Evolutionary conservation across 2,113 vertebrate genomes (phyloP).

Genomic region (Centropristis striata): DNA sequence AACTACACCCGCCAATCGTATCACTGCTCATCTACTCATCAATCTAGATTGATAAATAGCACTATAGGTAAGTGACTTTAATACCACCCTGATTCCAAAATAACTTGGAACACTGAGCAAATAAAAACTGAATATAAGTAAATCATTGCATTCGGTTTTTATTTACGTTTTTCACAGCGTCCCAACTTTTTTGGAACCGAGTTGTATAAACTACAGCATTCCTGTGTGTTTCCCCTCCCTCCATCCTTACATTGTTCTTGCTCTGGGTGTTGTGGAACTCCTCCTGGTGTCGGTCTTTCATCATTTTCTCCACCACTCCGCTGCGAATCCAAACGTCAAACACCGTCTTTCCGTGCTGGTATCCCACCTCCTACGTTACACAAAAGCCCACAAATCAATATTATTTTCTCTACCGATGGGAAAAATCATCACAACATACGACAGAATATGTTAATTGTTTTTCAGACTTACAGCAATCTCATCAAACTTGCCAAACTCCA

Average conservation of each 20-base stretch:
- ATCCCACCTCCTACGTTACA: constrained; percentile 91
- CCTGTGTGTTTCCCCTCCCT: not conserved
- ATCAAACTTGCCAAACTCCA: constrained; percentile 96
- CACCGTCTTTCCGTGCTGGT: constrained; percentile 93
- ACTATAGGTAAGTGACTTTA: too few species aligned
- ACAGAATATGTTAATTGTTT: not conserved
- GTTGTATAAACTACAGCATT: not conserved
- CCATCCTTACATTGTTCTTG: constrained; percentile 82
- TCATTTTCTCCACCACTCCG: constrained; percentile 94
- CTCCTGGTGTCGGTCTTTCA: constrained; percentile 91
- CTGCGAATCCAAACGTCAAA: constrained; percentile 94
- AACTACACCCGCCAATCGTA: too few species aligned
- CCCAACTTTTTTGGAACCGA: too few species aligned
- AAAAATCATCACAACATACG: not conserved
- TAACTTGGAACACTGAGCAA: too few species aligned
- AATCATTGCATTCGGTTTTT: too few species aligned
- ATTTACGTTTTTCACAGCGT: too few species aligned
- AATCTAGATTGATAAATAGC: too few species aligned
- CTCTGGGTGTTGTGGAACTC: constrained; percentile 90
- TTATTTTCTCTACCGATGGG: not conserved
- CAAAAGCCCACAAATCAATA: not conserved
- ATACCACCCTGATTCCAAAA: too few species aligned
- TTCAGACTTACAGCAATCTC: constrained; percentile 93
- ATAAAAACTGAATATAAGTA: too few species aligned
- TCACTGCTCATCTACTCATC: too few species aligned